phyloP scores from a whole-genome alignment of 2,797 vertebrate genomes.

The Coregonus suidteri region DNA sequence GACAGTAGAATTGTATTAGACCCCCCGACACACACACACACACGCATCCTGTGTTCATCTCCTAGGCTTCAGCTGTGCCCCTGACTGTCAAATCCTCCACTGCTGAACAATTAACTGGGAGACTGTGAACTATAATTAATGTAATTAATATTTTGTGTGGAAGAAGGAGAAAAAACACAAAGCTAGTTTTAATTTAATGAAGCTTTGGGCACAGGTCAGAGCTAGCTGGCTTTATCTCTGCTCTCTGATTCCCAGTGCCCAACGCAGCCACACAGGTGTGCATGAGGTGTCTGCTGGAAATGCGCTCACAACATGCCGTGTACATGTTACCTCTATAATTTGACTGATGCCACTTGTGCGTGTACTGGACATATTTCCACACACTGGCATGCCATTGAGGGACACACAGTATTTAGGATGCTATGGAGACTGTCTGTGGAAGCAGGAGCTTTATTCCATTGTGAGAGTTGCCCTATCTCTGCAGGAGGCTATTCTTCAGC shows the following conservation, averaged over 20 bases:
- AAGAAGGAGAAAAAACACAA: constrained; percentile 48
- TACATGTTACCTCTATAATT: constrained; percentile 29
- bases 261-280: constrained; percentile 43
- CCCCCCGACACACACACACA: constrained; percentile 28
- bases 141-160: constrained; percentile 73
- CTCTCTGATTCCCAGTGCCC: constrained; percentile 37
- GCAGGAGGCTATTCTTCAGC: constrained; percentile 54
- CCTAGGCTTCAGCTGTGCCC: constrained; percentile 73
- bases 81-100: constrained; percentile 56
- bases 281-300: constrained; percentile 54
- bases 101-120: constrained; percentile 74
- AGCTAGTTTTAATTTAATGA: constrained; percentile 69
- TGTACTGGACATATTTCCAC: constrained; percentile 47
- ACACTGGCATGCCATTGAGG: constrained; percentile 12
- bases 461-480: constrained; percentile 55
- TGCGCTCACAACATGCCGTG: constrained; percentile 21
- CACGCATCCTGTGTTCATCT: constrained; percentile 64
- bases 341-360: neutral
- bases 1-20: constrained; percentile 65
- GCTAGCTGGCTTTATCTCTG: constrained; percentile 45
- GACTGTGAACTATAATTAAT: constrained; percentile 76
- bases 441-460: constrained; percentile 67
- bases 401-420: constrained; percentile 27
- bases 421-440: constrained; percentile 50
- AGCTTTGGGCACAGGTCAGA: constrained; percentile 65